phyloP scores from a whole-genome alignment of 2,797 vertebrate species.

The Limosa lapponica region DNA sequence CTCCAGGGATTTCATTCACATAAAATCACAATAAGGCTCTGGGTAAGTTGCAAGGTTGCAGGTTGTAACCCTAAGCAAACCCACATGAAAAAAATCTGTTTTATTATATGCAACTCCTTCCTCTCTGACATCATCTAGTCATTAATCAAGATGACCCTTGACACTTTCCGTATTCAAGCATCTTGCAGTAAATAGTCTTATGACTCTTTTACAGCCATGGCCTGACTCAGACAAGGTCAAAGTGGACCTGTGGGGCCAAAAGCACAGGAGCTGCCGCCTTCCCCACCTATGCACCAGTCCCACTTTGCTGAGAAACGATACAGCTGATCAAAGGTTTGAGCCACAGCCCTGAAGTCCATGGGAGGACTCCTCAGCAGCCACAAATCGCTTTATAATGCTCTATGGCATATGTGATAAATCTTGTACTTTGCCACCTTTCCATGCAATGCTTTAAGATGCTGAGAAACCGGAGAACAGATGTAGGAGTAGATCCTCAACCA shows the following conservation, averaged over 20 bases:
- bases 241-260: neutral
- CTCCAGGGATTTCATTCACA: neutral
- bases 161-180: neutral
- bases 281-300: neutral
- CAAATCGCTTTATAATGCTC: neutral
- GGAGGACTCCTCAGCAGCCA: neutral
- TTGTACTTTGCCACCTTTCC: slow-evolving; percentile 43
- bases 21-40: neutral
- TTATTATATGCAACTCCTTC: neutral
- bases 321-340: slow-evolving; percentile 56
- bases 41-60: neutral
- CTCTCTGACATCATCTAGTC: neutral
- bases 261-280: neutral
- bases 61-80: neutral
- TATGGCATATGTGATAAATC: neutral
- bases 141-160: slow-evolving; percentile 54
- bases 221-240: neutral
- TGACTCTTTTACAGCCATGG: slow-evolving; percentile 1
- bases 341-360: neutral
- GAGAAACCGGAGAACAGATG: neutral
- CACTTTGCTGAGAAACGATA: neutral
- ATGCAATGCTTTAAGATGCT: neutral
- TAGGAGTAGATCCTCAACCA: neutral
- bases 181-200: slow-evolving; percentile 22
- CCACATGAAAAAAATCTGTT: neutral